phyloP scores from a whole-genome alignment of 2,888 invertebrate genomes.

The Leptarthrus brevirostris region DNA sequence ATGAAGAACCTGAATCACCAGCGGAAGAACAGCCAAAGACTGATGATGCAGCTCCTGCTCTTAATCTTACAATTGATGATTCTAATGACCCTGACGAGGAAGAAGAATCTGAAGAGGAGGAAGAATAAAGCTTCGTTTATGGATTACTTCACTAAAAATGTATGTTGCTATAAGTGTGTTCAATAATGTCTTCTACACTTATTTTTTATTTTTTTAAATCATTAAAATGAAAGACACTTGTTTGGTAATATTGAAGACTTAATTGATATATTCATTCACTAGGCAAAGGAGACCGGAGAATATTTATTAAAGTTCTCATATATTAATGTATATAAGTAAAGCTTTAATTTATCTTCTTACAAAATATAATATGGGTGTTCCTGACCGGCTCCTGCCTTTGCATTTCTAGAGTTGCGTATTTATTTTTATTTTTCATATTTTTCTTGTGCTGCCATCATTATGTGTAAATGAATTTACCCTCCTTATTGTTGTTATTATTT shows the following conservation, averaged over 20 bases:
- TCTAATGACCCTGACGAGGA: constrained; percentile 11
- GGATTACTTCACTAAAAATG: constrained; percentile 14
- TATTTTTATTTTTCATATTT: constrained; percentile 17
- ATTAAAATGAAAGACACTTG: constrained; percentile 31
- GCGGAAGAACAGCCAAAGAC: constrained; percentile 56
- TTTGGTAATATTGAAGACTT: constrained; percentile 22
- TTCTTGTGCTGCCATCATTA: constrained; percentile 32
- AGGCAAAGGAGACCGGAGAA: constrained; percentile 34
- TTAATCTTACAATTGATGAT: constrained; percentile 58
- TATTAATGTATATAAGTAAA: constrained; percentile 2
- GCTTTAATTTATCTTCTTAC: constrained; percentile 37
- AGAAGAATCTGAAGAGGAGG: constrained; percentile 31
- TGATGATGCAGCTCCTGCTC: constrained; percentile 57
- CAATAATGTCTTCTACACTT: constrained; percentile 13
- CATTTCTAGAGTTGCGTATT: constrained; percentile 22
- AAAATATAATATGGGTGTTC: background rate
- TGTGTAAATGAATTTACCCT: constrained; percentile 30
- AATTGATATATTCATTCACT: constrained; percentile 4
- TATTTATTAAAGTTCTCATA: background rate
- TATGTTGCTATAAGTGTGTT: constrained; percentile 32
- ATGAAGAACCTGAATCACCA: constrained; percentile 56
- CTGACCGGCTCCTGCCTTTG: constrained; percentile 31
- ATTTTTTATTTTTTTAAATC: background rate
- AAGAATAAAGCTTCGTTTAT: constrained; percentile 1
- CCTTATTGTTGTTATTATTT: background rate